Conservation (phyloP, 2,113 vertebrate species). For the Carassius gibelio region DNA sequence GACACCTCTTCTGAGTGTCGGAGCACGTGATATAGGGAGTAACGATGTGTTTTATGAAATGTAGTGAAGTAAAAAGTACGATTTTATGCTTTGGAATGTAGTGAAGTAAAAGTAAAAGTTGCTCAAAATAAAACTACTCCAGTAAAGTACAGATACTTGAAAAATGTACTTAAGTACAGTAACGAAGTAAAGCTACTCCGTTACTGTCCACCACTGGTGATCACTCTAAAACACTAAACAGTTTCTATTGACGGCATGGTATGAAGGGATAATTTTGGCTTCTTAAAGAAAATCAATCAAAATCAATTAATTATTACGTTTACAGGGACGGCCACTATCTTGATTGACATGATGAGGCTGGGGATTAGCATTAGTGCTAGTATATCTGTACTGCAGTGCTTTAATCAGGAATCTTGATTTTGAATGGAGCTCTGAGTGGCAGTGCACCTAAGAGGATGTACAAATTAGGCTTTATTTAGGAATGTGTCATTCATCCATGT, state of each 20-base stretch:
- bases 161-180: no score
- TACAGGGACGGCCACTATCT: not conserved
- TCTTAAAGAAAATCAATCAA: not conserved
- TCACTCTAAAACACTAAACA: not conserved
- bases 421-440: slow-evolving; percentile 1
- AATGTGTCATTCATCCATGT: no score
- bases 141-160: no score
- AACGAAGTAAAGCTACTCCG: no score
- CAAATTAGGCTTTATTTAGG: no score
- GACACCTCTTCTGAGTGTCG: no score
- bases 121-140: no score
- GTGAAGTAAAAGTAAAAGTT: no score
- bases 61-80: no score
- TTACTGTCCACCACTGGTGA: not conserved
- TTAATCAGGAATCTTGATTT: slow-evolving; percentile 8
- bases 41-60: no score
- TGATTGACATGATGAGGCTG: slow-evolving; percentile 36
- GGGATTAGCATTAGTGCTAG: slow-evolving; percentile 30
- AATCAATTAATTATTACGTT: slow-evolving; percentile 8
- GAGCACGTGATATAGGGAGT: no score
- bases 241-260: not conserved
- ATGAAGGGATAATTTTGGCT: slow-evolving; percentile 8
- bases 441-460: not conserved
- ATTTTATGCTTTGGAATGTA: no score
- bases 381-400: slow-evolving; percentile 32